phyloP scores from a whole-genome alignment of 2,888 invertebrate genomes.

The Drosophila pegasa region DNA sequence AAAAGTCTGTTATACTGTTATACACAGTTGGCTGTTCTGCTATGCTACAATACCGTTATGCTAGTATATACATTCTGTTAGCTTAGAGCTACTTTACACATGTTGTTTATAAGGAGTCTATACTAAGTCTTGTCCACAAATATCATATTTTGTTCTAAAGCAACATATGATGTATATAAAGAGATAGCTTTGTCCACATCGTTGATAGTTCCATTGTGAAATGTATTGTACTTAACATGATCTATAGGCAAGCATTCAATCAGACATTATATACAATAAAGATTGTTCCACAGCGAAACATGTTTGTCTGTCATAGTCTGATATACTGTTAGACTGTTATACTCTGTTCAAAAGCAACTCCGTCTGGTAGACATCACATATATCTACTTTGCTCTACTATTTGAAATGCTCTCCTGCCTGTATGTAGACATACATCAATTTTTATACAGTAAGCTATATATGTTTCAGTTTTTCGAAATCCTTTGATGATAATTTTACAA shows the following conservation, averaged over 20 bases:
- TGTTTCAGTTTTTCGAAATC: constrained; percentile 3
- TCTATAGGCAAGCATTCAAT: background rate
- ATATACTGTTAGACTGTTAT: background rate
- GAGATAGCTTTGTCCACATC: no score
- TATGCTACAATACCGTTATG: background rate
- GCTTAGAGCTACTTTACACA: background rate
- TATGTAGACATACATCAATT: no score
- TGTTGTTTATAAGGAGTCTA: no score
- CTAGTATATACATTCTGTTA: no score
- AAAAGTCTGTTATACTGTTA: background rate
- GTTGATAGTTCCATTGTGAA: no score
- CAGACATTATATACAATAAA: background rate
- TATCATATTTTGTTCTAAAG: no score
- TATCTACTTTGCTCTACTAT: background rate
- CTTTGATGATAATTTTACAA: constrained; percentile 14
- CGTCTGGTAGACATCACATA: no score
- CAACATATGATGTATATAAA: no score
- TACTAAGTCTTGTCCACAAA: no score
- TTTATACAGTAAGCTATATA: no score
- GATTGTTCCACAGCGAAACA: background rate
- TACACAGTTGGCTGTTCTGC: background rate
- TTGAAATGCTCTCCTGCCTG: background rate
- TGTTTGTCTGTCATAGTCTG: background rate
- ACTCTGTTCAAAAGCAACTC: background rate
- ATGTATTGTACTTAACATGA: background rate